Evolutionary conservation across 2,888 invertebrate genomes (phyloP).

Genomic region (Drosophila mayaguana): DNA sequence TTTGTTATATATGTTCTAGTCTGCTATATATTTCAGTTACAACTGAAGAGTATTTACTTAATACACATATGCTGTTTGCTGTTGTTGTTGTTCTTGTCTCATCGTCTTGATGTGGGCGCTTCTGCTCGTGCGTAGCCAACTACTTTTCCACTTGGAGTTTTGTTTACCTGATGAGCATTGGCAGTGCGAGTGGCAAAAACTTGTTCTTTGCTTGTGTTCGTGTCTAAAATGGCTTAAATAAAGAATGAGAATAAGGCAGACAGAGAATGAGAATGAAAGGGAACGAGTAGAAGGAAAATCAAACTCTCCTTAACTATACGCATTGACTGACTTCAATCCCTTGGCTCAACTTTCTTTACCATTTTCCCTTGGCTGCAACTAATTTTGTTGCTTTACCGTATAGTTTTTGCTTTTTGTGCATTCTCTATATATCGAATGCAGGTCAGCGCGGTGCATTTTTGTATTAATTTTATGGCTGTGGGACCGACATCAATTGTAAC

Average conservation of each 20-base stretch:
- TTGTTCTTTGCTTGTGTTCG: slow-evolving; percentile 57
- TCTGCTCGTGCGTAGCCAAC: slow-evolving; percentile 54
- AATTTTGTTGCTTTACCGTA: slow-evolving; percentile 68
- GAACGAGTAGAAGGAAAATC: neutral
- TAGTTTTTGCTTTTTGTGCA: slow-evolving; percentile 37
- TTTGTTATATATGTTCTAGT: neutral
- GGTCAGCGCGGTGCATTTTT: slow-evolving; percentile 66
- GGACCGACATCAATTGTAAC: slow-evolving; percentile 38
- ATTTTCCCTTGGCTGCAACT: slow-evolving; percentile 20
- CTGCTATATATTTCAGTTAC: neutral
- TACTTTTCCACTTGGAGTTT: slow-evolving; percentile 50
- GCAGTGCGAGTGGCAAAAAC: slow-evolving; percentile 55
- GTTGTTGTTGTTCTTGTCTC: slow-evolving; percentile 10
- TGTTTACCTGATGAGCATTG: slow-evolving; percentile 61
- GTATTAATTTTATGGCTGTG: slow-evolving; percentile 53
- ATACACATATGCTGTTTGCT: neutral
- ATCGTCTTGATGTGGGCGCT: slow-evolving; percentile 28
- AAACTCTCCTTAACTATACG: slow-evolving; percentile 25
- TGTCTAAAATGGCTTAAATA: slow-evolving; percentile 59
- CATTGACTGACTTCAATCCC: slow-evolving; percentile 60
- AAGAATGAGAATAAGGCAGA: neutral
- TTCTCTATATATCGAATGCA: slow-evolving; percentile 57
- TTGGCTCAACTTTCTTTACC: neutral
- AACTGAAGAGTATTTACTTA: slow-evolving; percentile 2
- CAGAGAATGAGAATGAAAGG: neutral